Conservation (phyloP, 1,140 invertebrate species). For the Hyles vespertilio region DNA sequence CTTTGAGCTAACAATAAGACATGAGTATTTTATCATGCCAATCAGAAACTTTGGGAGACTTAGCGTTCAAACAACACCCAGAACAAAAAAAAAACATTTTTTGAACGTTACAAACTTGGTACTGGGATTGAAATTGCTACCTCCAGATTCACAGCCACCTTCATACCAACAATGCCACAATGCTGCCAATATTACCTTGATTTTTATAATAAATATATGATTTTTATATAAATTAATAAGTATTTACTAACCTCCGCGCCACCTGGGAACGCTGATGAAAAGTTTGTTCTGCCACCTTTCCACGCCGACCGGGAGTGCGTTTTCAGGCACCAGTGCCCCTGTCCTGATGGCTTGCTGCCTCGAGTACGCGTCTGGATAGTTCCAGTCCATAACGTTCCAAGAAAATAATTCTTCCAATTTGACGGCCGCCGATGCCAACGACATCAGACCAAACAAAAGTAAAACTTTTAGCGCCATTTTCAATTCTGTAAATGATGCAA, state of each 20-base stretch:
- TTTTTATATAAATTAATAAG: no score
- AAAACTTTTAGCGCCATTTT: constrained; percentile 42
- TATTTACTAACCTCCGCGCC: constrained; percentile 72
- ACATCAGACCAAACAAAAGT: constrained; percentile 38
- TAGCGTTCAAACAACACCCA: no score
- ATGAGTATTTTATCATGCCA: no score
- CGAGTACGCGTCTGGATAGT: constrained; percentile 78
- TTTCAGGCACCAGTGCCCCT: constrained; percentile 82
- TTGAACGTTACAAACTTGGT: no score
- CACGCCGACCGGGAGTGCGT: constrained; percentile 86
- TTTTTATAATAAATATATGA: no score
- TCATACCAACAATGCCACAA: no score
- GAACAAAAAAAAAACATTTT: no score
- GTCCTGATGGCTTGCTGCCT: constrained; percentile 79
- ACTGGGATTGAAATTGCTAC: no score
- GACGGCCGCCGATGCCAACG: constrained; percentile 61
- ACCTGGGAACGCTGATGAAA: constrained; percentile 86
- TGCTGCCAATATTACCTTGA: no score
- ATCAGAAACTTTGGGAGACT: no score
- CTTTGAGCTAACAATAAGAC: no score
- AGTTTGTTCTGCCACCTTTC: constrained; percentile 86
- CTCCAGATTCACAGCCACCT: no score
- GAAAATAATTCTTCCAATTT: constrained; percentile 82
- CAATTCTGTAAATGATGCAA: constrained; percentile 9
- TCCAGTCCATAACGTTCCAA: constrained; percentile 86